These are phyloP conservation scores for Panulirus ornatus DNA, from an alignment of 1,140 invertebrate species.

Conservation along the genomic window DNA sequence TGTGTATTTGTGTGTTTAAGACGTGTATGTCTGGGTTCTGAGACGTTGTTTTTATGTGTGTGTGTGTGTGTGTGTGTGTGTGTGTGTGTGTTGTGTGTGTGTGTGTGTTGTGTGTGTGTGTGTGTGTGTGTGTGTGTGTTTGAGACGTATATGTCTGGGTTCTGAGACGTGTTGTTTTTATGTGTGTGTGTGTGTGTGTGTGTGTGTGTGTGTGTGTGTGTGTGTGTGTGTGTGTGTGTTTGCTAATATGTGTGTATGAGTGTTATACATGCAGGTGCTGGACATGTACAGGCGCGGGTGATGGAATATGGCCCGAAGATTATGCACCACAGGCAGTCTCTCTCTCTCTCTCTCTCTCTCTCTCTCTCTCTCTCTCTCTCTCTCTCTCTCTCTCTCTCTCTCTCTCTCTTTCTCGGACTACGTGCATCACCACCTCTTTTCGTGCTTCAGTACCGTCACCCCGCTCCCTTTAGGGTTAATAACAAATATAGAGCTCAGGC, in stretches of 20 bases:
- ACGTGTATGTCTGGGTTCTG: background rate
- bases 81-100: background rate
- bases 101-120: background rate
- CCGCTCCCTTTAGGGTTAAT: background rate
- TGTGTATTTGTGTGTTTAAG: slow-evolving; percentile 3
- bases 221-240: too few relatives aligned
- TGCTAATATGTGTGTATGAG: too few relatives aligned
- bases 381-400: background rate
- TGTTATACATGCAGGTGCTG: too few relatives aligned
- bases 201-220: too few relatives aligned
- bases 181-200: too few relatives aligned
- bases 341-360: background rate
- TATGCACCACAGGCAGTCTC: background rate
- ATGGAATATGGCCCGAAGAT: background rate
- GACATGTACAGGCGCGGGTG: too few relatives aligned
- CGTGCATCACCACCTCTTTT: too few relatives aligned
- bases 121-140: slow-evolving; percentile 11
- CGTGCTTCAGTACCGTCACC: background rate
- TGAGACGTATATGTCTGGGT: too few relatives aligned
- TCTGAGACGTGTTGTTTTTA: too few relatives aligned
- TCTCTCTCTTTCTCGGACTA: background rate
- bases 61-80: slow-evolving; percentile 19
- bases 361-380: background rate
- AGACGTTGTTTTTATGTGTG: background rate
- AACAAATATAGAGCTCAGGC: too few relatives aligned